Conservation (phyloP, 2,888 invertebrate species). For the Netelia inedita region DNA sequence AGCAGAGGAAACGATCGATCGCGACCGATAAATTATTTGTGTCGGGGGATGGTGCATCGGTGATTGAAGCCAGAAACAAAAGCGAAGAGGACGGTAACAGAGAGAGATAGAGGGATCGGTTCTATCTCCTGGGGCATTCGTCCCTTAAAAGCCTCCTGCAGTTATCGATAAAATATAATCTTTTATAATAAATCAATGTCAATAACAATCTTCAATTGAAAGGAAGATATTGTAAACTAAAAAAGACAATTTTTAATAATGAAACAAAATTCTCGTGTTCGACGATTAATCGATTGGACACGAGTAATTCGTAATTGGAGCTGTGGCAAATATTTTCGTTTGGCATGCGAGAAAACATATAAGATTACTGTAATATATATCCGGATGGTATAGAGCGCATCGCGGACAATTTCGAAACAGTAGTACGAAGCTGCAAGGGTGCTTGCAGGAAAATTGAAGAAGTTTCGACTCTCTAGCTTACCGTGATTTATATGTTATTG, state of each 20-base stretch:
- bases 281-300: not conserved
- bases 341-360: not conserved
- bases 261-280: not conserved
- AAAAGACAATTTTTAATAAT: no score
- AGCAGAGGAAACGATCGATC: slow-evolving; percentile 19
- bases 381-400: slow-evolving; percentile 15
- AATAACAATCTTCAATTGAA: no score
- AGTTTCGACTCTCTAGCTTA: slow-evolving; percentile 60
- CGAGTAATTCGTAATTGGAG: not conserved
- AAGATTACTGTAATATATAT: slow-evolving; percentile 30
- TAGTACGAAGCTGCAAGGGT: slow-evolving; percentile 32
- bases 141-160: no score
- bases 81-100: not conserved
- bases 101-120: not conserved
- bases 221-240: no score
- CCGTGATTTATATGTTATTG: slow-evolving; percentile 66
- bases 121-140: no score
- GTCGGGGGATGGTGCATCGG: slow-evolving; percentile 27
- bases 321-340: not conserved
- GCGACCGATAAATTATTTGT: slow-evolving; percentile 35
- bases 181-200: no score
- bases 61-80: not conserved
- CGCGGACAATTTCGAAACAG: slow-evolving; percentile 37
- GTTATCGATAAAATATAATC: no score
- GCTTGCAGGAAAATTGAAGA: slow-evolving; percentile 65